Evolutionary conservation across 1,140 invertebrate species (phyloP), one percentile per base, ranked within the genome.

Genomic region (Phortica variegata): DNA sequence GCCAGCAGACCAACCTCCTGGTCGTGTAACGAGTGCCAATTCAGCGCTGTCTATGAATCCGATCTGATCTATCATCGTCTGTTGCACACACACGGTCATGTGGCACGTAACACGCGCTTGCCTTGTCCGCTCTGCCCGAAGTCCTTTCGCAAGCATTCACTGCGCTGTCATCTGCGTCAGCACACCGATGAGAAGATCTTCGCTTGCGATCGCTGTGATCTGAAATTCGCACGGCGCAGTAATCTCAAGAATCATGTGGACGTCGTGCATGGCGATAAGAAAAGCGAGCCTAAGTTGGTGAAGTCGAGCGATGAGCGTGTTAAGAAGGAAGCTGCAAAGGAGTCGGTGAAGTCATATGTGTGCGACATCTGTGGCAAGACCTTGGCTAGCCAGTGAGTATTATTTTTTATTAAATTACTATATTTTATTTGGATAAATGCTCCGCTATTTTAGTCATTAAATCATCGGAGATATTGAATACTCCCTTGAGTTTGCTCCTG

Each of bases 121-220:
- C 68, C 73, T 1, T 90, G 88, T 55, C 83, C 83, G 0, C 52
- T 84, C 1, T 89, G 90, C 51, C 77, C 85, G 0, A 87, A 87
- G 49, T 79, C 81, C 13, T 87, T 91, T 52, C 81, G 77, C 10
- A 90, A 88, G 61, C 72, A 81, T 1, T 84, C 85, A 0, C 75
- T 91, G 10, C 77, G 83, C 2, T 81, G 82, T 20, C 89, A 92
- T 65, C 77, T 90, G 32, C 79, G 85, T 17, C 79, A 81, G 20
- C 89, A 89, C 60, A 90, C 88, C 0, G 83, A 87, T 15, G 92
- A 95, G 63, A 85, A 87, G 52, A 88, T 89, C 0, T 90, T 82
- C 52, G 63, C 80, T 15, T 90, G 88, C 50, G 16, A 38, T 4
- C 23, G 56, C 18, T 90, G 88, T 61, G 61, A 60, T 0, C 65